These are phyloP conservation scores for Adoxophyes honmai DNA, from an alignment of 1,140 invertebrate genomes.

Conservation along the genomic window DNA sequence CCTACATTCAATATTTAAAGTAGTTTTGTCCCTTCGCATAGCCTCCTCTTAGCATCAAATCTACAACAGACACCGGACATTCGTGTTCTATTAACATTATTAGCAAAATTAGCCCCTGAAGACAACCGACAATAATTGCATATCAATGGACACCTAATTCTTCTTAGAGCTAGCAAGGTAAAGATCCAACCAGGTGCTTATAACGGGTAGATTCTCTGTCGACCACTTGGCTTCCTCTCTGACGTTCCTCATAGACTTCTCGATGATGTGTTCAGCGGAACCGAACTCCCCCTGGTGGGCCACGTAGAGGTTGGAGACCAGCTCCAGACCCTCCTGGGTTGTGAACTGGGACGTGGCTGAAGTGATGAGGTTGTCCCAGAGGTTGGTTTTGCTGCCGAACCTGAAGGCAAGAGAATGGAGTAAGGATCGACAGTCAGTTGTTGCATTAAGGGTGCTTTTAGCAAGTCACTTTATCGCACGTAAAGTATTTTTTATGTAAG, in stretches of 20 bases:
- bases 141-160: not conserved
- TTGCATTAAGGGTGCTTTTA: no score
- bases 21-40: no score
- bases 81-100: no score
- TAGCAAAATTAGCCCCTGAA: no score
- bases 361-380: conserved; percentile 85
- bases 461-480: no score
- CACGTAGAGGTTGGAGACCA: conserved; percentile 80
- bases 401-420: conserved; percentile 58
- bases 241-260: conserved; percentile 82
- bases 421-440: no score
- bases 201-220: conserved; percentile 82
- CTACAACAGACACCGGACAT: no score
- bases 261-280: conserved; percentile 81
- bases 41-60: no score
- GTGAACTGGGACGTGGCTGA: conserved; percentile 84
- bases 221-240: conserved; percentile 84
- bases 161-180: conserved; percentile 61
- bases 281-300: conserved; percentile 80
- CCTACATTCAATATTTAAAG: no score
- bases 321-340: conserved; percentile 82
- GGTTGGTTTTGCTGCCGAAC: conserved; percentile 80
- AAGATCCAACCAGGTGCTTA: conserved; percentile 81
- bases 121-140: no score
- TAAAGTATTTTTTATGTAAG: no score